A percentile compares a stretch with the other conserved stretches of the same genome.
Evolutionary conservation across 2,797 vertebrate species (phyloP).

Genomic region (Caiman crocodilus): DNA sequence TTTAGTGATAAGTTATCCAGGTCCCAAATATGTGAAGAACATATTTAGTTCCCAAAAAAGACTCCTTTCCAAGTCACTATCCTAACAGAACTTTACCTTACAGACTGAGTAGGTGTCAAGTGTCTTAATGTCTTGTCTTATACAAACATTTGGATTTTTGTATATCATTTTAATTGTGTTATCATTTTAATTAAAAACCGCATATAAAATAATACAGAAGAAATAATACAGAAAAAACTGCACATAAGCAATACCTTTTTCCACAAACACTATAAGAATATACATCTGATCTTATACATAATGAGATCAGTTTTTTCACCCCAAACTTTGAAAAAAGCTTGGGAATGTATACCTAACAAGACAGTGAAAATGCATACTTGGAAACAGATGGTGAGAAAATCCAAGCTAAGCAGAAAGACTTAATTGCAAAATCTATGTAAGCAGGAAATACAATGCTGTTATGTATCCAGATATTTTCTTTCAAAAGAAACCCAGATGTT

Average conservation of each 20-base stretch:
- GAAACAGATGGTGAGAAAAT: slow-evolving; percentile 75
- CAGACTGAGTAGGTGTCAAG: background rate
- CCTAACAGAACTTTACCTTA: slow-evolving; percentile 33
- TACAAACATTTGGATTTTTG: slow-evolving; percentile 7
- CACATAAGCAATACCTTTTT: background rate
- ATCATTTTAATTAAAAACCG: background rate
- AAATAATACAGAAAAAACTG: slow-evolving; percentile 9
- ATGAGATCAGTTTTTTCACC: slow-evolving; percentile 64
- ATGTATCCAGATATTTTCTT: slow-evolving; percentile 35
- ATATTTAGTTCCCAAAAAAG: background rate
- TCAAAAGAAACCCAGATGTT: background rate
- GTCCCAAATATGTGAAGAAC: background rate
- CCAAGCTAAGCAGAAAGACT: slow-evolving; percentile 69
- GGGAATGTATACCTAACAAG: slow-evolving; percentile 69
- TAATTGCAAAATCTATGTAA: slow-evolving; percentile 63
- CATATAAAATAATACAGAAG: background rate
- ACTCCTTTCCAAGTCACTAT: background rate
- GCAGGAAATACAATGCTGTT: slow-evolving; percentile 43
- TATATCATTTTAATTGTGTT: background rate
- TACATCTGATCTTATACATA: slow-evolving; percentile 50
- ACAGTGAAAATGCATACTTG: slow-evolving; percentile 67
- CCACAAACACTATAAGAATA: slow-evolving; percentile 45
- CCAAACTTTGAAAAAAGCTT: slow-evolving; percentile 69
- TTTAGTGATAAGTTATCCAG: background rate
- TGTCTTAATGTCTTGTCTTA: background rate